phyloP scores from a whole-genome alignment of 2,888 invertebrate genomes.

The Pollenia angustigena region DNA sequence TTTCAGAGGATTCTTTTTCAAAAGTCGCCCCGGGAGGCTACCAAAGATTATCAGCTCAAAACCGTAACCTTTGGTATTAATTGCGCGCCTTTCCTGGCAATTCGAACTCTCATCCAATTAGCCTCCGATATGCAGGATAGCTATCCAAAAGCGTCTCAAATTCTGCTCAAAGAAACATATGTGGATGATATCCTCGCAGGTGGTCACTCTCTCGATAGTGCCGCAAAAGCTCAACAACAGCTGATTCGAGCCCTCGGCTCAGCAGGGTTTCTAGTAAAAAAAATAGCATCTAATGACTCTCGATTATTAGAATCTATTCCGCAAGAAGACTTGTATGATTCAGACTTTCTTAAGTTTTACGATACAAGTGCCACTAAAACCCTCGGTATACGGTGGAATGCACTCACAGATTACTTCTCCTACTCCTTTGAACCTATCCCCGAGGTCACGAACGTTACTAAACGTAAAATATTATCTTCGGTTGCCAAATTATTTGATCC shows the following conservation, averaged over 20 bases:
- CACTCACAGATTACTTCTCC: not conserved
- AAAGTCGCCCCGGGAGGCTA: not conserved
- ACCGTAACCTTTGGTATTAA: not conserved
- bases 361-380: constrained; percentile 11
- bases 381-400: constrained; percentile 24
- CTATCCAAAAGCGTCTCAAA: constrained; percentile 33
- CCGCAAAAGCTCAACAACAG: not conserved
- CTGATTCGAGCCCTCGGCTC: not conserved
- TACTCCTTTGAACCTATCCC: not conserved
- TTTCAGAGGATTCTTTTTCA: not conserved
- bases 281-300: constrained; percentile 7
- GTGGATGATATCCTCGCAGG: constrained; percentile 1
- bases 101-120: constrained; percentile 1
- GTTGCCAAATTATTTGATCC: not conserved
- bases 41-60: not conserved
- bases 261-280: not conserved
- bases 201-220: not conserved
- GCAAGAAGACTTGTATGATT: not conserved
- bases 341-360: constrained; percentile 5
- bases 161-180: not conserved
- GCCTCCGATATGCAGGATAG: constrained; percentile 5
- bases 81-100: not conserved
- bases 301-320: not conserved
- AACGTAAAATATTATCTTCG: no score
- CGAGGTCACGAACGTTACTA: not conserved